Evolutionary conservation across 1,140 invertebrate genomes (phyloP), one percentile per base, ranked within the genome.

Genomic region (Carposina sasakii): DNA sequence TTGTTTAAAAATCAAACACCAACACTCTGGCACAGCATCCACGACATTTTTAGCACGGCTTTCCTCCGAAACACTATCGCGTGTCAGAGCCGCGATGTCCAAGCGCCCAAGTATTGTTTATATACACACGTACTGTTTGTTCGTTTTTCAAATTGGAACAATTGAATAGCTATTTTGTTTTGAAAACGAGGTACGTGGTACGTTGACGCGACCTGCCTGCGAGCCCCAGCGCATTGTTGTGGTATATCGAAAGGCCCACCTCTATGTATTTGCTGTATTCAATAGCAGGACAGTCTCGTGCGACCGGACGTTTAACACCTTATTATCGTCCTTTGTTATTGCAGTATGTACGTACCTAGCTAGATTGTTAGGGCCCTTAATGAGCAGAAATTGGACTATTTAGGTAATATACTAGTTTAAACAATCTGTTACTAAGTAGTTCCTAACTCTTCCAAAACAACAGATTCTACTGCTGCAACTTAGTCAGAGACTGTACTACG

Each of bases 81-180:
- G 44, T 54, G 49, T 46, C 57, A 54, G 54, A 57, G 28, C 28
- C 57, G 52, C 34, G 31, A 19, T 48, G 21, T 28, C 42, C 22
- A 17, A 20, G 36, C 20, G 22, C 30, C 12, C 22, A 20, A 12
- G 15, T 28, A 44, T 43, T 82, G 74, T 79, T 82, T 77, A 60
- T 68, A 74, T 77, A 71, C 63, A 55, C 57, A 43, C 52, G 52
- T 50, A 63, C 57, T 78, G 75, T 74, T 81, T 79, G 57, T 56
- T 73, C 67, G 68, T 79, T 81, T 71, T 81, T 74, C 57, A 66
- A 71, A 73, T 67, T 60, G 59, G 53, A 78, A 83, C 75, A 81
- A 78, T 79, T 58, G 74, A 63, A 54, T 54, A 37, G 37, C 47
- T 52, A 60, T 60, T 60, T 69, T 81, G 76, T 82, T 82, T 77